Evolutionary conservation across 1,140 invertebrate genomes (phyloP).

Genomic region (Coptotermes formosanus): DNA sequence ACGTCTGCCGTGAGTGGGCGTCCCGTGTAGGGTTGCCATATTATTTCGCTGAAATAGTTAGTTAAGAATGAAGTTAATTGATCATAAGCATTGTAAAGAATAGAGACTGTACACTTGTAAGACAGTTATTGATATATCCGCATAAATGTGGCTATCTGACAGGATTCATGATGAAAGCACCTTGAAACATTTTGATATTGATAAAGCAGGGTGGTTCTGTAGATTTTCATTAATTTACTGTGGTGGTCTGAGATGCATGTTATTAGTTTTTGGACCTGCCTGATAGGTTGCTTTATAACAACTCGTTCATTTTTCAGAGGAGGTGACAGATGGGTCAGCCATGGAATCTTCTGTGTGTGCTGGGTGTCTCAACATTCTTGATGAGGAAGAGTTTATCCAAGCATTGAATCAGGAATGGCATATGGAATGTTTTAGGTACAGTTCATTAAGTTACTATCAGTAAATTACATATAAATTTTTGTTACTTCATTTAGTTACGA

Average conservation of each 20-base stretch:
- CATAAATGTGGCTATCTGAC: background rate
- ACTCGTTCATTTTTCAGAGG: constrained; percentile 16
- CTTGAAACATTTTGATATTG: too few relatives aligned
- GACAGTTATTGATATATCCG: background rate
- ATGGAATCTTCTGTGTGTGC: constrained; percentile 53
- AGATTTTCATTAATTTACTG: background rate
- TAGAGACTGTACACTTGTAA: background rate
- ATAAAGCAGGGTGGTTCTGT: background rate
- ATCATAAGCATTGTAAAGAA: background rate
- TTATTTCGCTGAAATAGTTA: background rate
- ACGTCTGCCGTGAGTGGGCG: constrained; percentile 1
- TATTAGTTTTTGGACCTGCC: background rate
- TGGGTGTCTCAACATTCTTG: constrained; percentile 70
- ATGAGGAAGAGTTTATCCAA: constrained; percentile 73
- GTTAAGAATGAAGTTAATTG: too few relatives aligned
- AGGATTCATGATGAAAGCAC: background rate
- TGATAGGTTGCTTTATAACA: background rate
- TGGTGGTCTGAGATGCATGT: background rate
- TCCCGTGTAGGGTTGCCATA: constrained; percentile 19
- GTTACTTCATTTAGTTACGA: background rate
- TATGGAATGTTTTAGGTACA: constrained; percentile 79
- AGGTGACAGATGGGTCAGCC: constrained; percentile 12
- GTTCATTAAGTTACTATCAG: constrained; percentile 10
- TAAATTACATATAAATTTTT: constrained; percentile 26
- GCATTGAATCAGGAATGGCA: constrained; percentile 84